Percentiles rank a stretch among this genome's conserved stretches.
These are phyloP conservation scores for Pteropus rufus DNA, from an alignment of 2,797 vertebrate genomes.

Conservation along the genomic window DNA sequence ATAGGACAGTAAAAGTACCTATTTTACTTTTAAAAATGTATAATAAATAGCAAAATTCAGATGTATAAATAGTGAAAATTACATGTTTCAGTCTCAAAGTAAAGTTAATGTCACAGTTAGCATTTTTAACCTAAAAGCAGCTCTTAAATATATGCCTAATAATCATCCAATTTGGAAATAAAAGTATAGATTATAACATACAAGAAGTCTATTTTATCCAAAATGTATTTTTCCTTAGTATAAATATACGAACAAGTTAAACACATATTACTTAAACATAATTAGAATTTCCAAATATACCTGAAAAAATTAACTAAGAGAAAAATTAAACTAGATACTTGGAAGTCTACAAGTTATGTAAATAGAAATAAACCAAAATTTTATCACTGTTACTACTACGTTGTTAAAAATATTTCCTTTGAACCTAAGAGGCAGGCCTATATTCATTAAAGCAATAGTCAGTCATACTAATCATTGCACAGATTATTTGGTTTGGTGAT, in stretches of 20 bases:
- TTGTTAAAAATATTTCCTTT: not conserved
- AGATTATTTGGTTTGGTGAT: not conserved
- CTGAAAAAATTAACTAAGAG: conserved; percentile 1
- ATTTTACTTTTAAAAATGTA: not conserved
- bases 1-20: not conserved
- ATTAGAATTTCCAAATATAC: conserved; percentile 26
- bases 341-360: not conserved
- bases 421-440: not conserved
- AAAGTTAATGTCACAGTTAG: conserved; percentile 32
- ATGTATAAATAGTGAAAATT: conserved; percentile 42
- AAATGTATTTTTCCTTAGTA: not conserved
- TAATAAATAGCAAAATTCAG: conserved; percentile 26
- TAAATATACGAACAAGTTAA: conserved; percentile 10
- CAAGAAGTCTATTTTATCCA: not conserved
- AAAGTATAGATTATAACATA: conserved; percentile 6
- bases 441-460: not conserved
- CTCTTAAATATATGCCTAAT: conserved; percentile 32
- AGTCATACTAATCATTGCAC: not conserved
- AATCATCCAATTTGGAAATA: conserved; percentile 57
- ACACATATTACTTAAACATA: not conserved
- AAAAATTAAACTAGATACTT: not conserved
- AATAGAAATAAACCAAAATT: not conserved
- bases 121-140: conserved; percentile 37
- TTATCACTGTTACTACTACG: not conserved
- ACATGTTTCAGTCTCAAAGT: conserved; percentile 38